These are phyloP conservation scores for Eospalax fontanierii DNA, from an alignment of 2,797 vertebrate genomes.

Conservation along the genomic window DNA sequence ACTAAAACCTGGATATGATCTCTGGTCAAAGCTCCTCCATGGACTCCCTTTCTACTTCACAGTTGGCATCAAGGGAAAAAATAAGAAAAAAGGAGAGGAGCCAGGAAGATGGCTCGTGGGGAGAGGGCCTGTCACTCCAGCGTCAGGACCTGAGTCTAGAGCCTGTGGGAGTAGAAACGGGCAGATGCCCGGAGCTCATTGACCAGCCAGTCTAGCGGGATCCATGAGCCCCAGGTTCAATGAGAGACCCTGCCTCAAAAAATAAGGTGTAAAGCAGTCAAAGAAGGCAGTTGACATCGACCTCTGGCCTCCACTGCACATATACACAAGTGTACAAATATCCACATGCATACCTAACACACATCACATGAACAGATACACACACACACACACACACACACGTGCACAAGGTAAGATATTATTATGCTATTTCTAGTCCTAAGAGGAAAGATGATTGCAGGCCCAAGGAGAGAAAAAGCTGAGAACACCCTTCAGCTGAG, in stretches of 20 bases:
- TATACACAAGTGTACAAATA: background rate
- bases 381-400: no score
- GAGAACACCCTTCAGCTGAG: background rate
- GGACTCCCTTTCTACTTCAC: background rate
- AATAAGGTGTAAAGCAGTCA: background rate
- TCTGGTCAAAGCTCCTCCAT: background rate
- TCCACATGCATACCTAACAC: background rate
- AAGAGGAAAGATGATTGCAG: slow-evolving; percentile 58
- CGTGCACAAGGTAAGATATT: background rate
- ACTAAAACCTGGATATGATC: background rate
- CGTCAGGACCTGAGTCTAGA: background rate
- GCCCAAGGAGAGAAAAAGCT: background rate
- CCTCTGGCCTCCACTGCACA: background rate
- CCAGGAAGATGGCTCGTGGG: background rate
- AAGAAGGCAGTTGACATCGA: no score
- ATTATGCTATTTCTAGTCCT: slow-evolving; percentile 30
- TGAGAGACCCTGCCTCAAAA: background rate
- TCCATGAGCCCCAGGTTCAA: background rate
- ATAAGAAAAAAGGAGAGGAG: background rate
- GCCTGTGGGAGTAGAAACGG: background rate
- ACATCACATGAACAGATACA: no score
- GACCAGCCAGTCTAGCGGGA: background rate
- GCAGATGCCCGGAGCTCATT: background rate
- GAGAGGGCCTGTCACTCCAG: background rate
- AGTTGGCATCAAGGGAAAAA: background rate